Evolutionary conservation across 1,140 invertebrate genomes (phyloP).

Genomic region (Drosophila triauraria): DNA sequence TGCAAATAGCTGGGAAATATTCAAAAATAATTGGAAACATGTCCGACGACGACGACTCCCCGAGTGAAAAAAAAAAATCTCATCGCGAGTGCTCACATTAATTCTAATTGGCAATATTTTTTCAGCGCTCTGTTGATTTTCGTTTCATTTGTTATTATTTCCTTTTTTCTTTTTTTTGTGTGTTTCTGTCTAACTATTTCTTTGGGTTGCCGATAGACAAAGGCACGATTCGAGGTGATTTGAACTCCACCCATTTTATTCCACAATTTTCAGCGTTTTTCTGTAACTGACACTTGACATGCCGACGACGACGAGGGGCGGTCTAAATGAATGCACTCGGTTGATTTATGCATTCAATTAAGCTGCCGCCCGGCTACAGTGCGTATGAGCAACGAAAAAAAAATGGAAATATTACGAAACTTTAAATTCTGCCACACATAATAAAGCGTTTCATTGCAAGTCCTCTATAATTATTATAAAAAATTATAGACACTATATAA

Average conservation of each 20-base stretch:
- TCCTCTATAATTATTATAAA: conserved; percentile 1
- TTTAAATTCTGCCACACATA: conserved; percentile 7
- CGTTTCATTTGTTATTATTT: conserved; percentile 53
- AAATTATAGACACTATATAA: not conserved
- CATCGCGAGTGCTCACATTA: conserved; percentile 62
- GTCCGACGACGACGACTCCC: conserved; percentile 10
- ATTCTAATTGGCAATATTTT: conserved; percentile 75
- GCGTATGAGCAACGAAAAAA: conserved; percentile 12
- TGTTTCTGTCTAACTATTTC: conserved; percentile 31
- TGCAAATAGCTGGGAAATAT: conserved; percentile 51
- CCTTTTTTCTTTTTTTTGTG: conserved; percentile 7
- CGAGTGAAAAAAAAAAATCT: conserved; percentile 32
- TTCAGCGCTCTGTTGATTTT: conserved; percentile 39
- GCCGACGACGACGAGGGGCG: conserved; percentile 31
- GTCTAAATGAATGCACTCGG: conserved; percentile 72
- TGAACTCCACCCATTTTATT: conserved; percentile 64
- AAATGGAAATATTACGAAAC: conserved; percentile 18
- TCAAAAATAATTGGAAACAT: conserved; percentile 60
- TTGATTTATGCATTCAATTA: conserved; percentile 81
- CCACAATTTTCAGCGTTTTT: conserved; percentile 66
- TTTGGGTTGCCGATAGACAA: conserved; percentile 47
- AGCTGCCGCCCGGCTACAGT: conserved; percentile 39
- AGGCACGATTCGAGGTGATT: conserved; percentile 49
- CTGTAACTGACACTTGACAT: conserved; percentile 75
- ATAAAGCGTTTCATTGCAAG: not conserved